Evolutionary conservation across 1,140 invertebrate genomes (phyloP), one percentile per base, ranked within the genome.

Genomic region (Cyrtorhinus lividipennis): DNA sequence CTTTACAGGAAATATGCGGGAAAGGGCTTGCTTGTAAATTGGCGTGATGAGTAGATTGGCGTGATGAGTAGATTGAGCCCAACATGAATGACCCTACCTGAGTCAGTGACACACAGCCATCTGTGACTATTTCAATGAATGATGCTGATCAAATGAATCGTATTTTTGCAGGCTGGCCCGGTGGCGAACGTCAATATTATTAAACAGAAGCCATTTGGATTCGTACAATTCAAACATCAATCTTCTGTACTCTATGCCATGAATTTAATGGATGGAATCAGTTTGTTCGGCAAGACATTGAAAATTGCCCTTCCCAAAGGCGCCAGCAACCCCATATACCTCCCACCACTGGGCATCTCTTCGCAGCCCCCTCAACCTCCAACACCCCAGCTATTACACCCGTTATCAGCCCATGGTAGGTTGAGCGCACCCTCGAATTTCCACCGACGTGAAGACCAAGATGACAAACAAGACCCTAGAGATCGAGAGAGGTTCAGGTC

Each of bases 161-260:
- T 44, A 10, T 44, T 44, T 44, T 44, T 44, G 38, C 30, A 64
- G 62, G 62, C 62, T 18, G 62, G 62, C 38, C 62, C 62, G 20
- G 24, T 64, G 5, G 30, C 27, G 12, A 57, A 64, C 27, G 62
- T 64, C 20, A 45, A 38, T 15, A 64, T 64, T 13, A 56, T 57
- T 5, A 44, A 26, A 13, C 24, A 30, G 20, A 45, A 44, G 18
- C 48, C 23, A 30, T 59, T 26, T 22, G 62, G 62, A 18, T 64
- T 64, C 59, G 27, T 64, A 12, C 44, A 26, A 20, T 64, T 59
- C 45, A 64, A 59, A 48, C 62, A 64, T 22, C 24, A 64, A 53
- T 25, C n/a, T 13, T 64, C 62, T 20, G 62, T 64, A 1, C 23
- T 20, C 15, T 64, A 64, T 48, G 62, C 62, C 26, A 26, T 60